These are phyloP conservation scores for Tanytarsus gracilentus DNA, from an alignment of 2,888 invertebrate genomes.

Conservation along the genomic window DNA sequence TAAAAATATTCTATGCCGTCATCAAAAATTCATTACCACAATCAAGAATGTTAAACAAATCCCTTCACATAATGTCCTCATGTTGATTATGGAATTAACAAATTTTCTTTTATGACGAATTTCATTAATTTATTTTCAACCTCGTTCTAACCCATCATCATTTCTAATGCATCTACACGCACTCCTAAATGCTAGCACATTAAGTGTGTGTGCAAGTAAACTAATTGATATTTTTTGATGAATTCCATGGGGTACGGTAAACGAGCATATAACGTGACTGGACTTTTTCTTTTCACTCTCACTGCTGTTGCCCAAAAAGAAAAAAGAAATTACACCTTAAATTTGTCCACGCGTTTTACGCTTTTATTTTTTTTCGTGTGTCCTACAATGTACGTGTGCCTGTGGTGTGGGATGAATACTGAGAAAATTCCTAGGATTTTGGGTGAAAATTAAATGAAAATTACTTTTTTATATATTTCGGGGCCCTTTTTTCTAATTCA, in stretches of 20 bases:
- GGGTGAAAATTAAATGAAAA: too few species aligned
- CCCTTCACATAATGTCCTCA: not conserved
- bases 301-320: not conserved
- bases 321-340: constrained; percentile 14
- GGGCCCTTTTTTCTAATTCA: too few species aligned
- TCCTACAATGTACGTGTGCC: not conserved
- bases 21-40: not conserved
- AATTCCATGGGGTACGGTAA: constrained; percentile 24
- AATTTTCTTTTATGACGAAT: constrained; percentile 17
- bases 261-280: constrained; percentile 30
- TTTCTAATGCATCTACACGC: not conserved
- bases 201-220: constrained; percentile 26
- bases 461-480: not conserved
- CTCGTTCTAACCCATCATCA: not conserved
- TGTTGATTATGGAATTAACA: constrained; percentile 22
- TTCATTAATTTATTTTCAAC: not conserved
- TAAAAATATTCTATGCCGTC: too few species aligned
- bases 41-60: not conserved
- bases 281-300: constrained; percentile 8
- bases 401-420: not conserved
- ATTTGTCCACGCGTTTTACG: constrained; percentile 25
- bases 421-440: constrained; percentile 8
- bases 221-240: constrained; percentile 30
- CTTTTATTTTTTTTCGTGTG: not conserved
- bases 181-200: not conserved